Conservation (phyloP, 2,888 invertebrate genomes). For the Cylloceria caligata region DNA sequence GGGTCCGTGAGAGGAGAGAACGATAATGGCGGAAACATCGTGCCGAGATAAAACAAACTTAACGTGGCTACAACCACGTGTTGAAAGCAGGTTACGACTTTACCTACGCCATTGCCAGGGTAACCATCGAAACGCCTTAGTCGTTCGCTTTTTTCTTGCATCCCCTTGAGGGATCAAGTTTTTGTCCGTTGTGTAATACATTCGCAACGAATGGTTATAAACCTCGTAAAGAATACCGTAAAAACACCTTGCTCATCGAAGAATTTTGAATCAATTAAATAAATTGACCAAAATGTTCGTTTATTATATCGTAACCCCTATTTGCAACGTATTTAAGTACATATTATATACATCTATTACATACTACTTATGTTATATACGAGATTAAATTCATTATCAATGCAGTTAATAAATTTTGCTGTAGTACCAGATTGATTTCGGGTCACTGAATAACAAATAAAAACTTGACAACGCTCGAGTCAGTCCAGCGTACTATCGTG, state of each 20-base stretch:
- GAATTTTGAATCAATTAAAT: background rate
- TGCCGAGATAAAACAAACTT: constrained; percentile 76
- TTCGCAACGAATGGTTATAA: background rate
- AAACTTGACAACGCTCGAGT: constrained; percentile 1
- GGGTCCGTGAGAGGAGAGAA: constrained; percentile 57
- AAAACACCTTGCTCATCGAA: background rate
- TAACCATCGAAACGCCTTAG: constrained; percentile 39
- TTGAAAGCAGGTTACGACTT: constrained; percentile 68
- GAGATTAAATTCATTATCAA: background rate
- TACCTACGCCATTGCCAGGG: constrained; percentile 52
- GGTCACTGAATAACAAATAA: background rate
- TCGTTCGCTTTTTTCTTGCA: background rate
- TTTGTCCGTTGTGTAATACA: constrained; percentile 1
- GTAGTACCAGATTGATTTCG: background rate
- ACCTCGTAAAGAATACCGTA: background rate
- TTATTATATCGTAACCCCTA: background rate
- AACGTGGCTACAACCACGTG: constrained; percentile 65
- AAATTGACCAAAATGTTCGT: background rate
- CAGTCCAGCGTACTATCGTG: background rate
- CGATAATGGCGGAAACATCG: constrained; percentile 69
- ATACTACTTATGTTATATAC: background rate
- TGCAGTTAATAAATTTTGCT: background rate
- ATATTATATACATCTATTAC: background rate
- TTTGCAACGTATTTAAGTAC: background rate
- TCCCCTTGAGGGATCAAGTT: constrained; percentile 12